Evolutionary conservation across 2,113 vertebrate genomes (phyloP).

Genomic region (Gymnocephalus cernua): DNA sequence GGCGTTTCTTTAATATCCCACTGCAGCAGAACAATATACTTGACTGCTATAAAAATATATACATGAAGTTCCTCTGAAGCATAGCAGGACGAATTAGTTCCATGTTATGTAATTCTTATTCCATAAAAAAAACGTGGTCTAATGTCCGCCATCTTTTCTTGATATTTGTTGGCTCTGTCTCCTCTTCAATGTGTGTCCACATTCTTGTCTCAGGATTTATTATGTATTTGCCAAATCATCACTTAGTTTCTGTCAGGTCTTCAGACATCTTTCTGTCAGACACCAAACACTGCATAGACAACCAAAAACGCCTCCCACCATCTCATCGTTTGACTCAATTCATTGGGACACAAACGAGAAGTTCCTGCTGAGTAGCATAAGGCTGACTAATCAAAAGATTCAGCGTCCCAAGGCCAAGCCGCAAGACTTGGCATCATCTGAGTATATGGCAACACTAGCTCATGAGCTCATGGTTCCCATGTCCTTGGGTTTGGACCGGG

Average conservation of each 20-base stretch:
- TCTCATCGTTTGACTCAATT: constrained; percentile 21
- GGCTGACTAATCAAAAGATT: constrained; percentile 35
- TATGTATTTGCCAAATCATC: constrained; percentile 13
- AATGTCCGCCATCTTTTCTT: not conserved
- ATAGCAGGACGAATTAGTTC: not conserved
- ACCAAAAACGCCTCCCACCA: constrained; percentile 12
- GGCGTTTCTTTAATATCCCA: constrained; percentile 3
- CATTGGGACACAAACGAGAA: constrained; percentile 35
- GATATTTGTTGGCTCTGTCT: not conserved
- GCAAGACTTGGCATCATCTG: constrained; percentile 56
- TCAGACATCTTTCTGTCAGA: not conserved
- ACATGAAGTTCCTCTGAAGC: not conserved
- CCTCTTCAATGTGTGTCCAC: not conserved
- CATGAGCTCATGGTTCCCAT: constrained; percentile 73
- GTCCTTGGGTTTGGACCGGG: constrained; percentile 50
- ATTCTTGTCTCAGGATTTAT: constrained; percentile 1
- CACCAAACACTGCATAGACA: not conserved
- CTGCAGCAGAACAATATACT: constrained; percentile 3
- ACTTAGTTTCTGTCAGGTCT: constrained; percentile 8
- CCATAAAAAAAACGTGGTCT: not conserved
- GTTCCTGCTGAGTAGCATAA: constrained; percentile 37
- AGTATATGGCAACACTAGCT: constrained; percentile 41
- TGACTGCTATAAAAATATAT: not conserved
- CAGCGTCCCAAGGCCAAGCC: constrained; percentile 39
- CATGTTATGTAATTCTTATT: not conserved